Percentiles rank a stretch among this genome's conserved stretches.
These are phyloP conservation scores for Monarcha castaneiventris DNA, from an alignment of 2,113 vertebrate species.

Conservation along the genomic window DNA sequence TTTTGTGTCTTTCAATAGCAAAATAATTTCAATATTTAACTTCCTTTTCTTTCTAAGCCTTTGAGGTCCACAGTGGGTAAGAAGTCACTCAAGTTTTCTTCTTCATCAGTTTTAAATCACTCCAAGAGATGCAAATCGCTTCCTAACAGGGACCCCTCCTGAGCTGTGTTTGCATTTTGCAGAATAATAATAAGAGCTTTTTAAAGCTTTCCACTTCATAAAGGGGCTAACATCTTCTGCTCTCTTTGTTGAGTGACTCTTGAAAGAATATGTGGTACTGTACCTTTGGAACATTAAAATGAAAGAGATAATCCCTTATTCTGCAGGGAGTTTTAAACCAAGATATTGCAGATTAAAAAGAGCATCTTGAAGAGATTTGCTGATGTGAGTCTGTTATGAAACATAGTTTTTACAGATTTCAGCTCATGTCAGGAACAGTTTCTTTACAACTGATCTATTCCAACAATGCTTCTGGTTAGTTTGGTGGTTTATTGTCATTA, in stretches of 20 bases:
- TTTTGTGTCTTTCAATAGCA: slow-evolving; percentile 41
- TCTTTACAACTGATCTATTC: not conserved
- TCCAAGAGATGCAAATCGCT: slow-evolving; percentile 19
- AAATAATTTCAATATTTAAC: slow-evolving; percentile 62
- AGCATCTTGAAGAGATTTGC: slow-evolving; percentile 31
- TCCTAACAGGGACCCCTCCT: slow-evolving; percentile 8
- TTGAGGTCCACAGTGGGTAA: not conserved
- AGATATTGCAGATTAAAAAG: slow-evolving; percentile 3
- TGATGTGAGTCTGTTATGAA: not conserved
- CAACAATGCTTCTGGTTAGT: not conserved
- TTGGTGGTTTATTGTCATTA: not conserved
- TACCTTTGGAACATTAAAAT: slow-evolving; percentile 8
- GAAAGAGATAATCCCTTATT: not conserved
- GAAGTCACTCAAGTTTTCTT: not conserved
- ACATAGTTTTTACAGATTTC: not conserved
- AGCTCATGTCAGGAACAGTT: not conserved
- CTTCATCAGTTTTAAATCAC: not conserved
- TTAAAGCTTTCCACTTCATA: not conserved
- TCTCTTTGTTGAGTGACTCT: slow-evolving; percentile 13
- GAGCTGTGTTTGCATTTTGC: slow-evolving; percentile 52
- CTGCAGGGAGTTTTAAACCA: slow-evolving; percentile 4
- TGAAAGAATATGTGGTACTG: not conserved
- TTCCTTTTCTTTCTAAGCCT: slow-evolving; percentile 31
- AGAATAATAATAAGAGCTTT: slow-evolving; percentile 40
- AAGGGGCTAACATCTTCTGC: not conserved